Evolutionary conservation across 35 echinoderm and acorn worm species (phyloP).

Genomic region (Lytechinus pictus): DNA sequence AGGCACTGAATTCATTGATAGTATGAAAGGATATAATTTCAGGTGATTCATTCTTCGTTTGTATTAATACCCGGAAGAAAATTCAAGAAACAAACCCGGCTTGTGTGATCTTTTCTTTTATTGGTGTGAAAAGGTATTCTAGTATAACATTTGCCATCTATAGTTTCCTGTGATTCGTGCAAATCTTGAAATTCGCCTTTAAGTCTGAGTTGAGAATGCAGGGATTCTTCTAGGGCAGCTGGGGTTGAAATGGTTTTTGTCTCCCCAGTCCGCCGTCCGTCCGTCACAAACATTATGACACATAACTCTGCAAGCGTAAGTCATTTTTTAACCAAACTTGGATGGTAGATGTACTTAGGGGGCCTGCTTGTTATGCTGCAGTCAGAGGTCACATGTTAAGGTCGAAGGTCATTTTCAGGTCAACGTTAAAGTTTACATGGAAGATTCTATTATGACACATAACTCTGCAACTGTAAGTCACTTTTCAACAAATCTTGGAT

Average conservation of each 20-base stretch:
- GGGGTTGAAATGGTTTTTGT: neutral
- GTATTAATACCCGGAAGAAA: neutral
- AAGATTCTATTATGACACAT: no score
- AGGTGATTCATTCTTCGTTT: neutral
- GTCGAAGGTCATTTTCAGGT: no score
- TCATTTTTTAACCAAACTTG: no score
- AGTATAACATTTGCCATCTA: neutral
- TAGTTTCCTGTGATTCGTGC: neutral
- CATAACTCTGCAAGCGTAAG: no score
- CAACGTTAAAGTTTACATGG: no score
- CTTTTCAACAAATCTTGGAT: no score
- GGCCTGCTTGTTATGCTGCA: no score
- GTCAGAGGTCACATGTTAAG: no score
- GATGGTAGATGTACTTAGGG: no score
- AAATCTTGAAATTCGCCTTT: neutral
- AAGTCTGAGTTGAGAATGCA: neutral
- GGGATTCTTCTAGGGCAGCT: neutral
- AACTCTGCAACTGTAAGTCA: no score
- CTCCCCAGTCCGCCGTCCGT: no score
- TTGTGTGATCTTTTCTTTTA: neutral
- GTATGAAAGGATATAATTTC: neutral
- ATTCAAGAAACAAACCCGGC: neutral
- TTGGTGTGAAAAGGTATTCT: neutral
- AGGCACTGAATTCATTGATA: neutral
- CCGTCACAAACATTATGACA: no score